Conservation (phyloP, 2,113 vertebrate genomes). For the Bambusicola thoracicus region DNA sequence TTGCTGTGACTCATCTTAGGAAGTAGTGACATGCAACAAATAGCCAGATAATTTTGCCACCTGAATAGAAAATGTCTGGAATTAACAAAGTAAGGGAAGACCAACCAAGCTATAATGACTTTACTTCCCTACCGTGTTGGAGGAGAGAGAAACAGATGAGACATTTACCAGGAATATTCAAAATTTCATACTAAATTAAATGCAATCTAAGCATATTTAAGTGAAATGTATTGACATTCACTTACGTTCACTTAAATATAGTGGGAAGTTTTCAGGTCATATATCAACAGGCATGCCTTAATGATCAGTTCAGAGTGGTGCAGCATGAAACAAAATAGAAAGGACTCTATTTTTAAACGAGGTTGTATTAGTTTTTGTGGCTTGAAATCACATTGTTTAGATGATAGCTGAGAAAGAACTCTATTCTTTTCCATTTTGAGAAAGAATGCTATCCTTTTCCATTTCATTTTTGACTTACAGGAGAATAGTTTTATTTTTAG, state of each 20-base stretch:
- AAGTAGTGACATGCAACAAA: not conserved
- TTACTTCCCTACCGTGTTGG: not conserved
- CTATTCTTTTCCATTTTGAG: not conserved
- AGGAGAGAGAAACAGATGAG: not conserved
- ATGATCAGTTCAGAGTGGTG: not conserved
- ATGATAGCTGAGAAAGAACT: not conserved
- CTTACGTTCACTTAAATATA: not conserved
- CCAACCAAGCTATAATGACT: not conserved
- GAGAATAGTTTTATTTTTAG: not conserved
- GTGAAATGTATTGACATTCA: slow-evolving; percentile 50
- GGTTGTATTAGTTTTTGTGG: not conserved
- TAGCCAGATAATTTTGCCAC: not conserved
- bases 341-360: slow-evolving; percentile 37
- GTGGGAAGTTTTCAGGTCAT: slow-evolving; percentile 36
- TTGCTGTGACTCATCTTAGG: not conserved
- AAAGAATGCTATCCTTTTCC: not conserved
- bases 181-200: slow-evolving; percentile 44
- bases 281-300: slow-evolving; percentile 52
- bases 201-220: slow-evolving; percentile 10
- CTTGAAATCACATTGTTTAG: slow-evolving; percentile 17
- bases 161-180: slow-evolving; percentile 5
- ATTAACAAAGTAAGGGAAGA: not conserved
- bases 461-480: not conserved
- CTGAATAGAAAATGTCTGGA: not conserved
- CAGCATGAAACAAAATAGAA: slow-evolving; percentile 43